Evolutionary conservation across 2,888 invertebrate species (phyloP).

Genomic region (Sarcophaga variegata): DNA sequence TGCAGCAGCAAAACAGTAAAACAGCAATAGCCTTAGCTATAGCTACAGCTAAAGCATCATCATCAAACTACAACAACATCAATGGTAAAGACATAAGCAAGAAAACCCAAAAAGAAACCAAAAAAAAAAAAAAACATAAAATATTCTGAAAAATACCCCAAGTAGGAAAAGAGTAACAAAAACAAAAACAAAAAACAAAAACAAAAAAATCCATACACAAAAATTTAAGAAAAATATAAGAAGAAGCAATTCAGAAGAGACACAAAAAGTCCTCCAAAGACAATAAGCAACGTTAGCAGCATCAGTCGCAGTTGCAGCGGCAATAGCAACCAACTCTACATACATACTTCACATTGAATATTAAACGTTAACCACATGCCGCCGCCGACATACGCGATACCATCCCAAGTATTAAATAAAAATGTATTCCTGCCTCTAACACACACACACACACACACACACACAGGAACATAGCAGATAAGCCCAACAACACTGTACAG

Average conservation of each 20-base stretch:
- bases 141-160: slow-evolving; percentile 40
- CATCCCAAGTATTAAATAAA: slow-evolving; percentile 65
- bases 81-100: slow-evolving; percentile 66
- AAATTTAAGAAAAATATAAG: too few relatives aligned
- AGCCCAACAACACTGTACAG: neutral
- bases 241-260: too few relatives aligned
- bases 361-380: slow-evolving; percentile 66
- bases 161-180: slow-evolving; percentile 13
- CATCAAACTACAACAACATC: slow-evolving; percentile 67
- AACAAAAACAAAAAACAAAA: neutral
- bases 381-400: slow-evolving; percentile 67
- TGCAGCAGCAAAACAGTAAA: slow-evolving; percentile 11
- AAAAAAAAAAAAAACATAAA: slow-evolving; percentile 31
- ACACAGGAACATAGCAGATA: neutral
- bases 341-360: slow-evolving; percentile 63
- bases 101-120: slow-evolving; percentile 5
- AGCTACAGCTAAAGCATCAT: slow-evolving; percentile 39
- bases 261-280: slow-evolving; percentile 15
- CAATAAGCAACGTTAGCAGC: slow-evolving; percentile 41
- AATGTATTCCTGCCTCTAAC: slow-evolving; percentile 46
- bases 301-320: neutral
- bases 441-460: neutral
- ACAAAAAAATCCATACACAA: neutral
- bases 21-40: slow-evolving; percentile 15
- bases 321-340: slow-evolving; percentile 51